These are phyloP conservation scores for Sarcophaga caerulescens DNA, from an alignment of 2,888 invertebrate species.

Conservation along the genomic window DNA sequence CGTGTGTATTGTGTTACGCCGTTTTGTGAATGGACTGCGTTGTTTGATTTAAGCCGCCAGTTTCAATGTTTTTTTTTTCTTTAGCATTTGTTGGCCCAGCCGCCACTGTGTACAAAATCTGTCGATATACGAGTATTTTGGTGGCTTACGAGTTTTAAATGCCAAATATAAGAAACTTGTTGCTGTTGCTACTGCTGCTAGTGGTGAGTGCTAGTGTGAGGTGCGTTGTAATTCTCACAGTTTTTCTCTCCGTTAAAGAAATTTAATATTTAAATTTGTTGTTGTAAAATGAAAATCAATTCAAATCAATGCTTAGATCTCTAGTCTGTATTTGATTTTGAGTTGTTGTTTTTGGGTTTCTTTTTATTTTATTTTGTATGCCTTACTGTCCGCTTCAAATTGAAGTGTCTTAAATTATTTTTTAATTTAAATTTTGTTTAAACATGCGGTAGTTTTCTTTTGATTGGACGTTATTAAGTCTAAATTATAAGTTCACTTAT, in stretches of 20 bases:
- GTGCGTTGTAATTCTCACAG: conserved; percentile 57
- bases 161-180: conserved; percentile 55
- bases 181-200: conserved; percentile 37
- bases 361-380: neutral
- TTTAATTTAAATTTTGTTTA: neutral
- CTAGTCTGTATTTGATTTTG: conserved; percentile 28
- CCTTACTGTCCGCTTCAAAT: conserved; percentile 43
- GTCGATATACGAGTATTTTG: conserved; percentile 59
- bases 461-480: conserved; percentile 61
- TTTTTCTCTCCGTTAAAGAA: conserved; percentile 15
- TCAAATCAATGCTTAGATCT: conserved; percentile 13
- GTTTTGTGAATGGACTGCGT: neutral
- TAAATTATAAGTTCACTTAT: conserved; percentile 64
- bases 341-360: neutral
- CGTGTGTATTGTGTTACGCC: conserved; percentile 34
- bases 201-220: conserved; percentile 53
- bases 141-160: conserved; percentile 44
- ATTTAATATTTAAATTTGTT: conserved; percentile 60
- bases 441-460: conserved; percentile 58
- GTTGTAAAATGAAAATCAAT: conserved; percentile 18
- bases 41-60: conserved; percentile 66
- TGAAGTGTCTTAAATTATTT: conserved; percentile 48
- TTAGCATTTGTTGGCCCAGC: conserved; percentile 25
- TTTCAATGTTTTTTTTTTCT: too few species aligned
- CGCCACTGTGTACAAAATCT: conserved; percentile 55